A percentile compares a stretch with the other conserved stretches of the same genome.
Evolutionary conservation across 2,113 vertebrate genomes (phyloP).

Genomic region (Plestiodon gilberti): DNA sequence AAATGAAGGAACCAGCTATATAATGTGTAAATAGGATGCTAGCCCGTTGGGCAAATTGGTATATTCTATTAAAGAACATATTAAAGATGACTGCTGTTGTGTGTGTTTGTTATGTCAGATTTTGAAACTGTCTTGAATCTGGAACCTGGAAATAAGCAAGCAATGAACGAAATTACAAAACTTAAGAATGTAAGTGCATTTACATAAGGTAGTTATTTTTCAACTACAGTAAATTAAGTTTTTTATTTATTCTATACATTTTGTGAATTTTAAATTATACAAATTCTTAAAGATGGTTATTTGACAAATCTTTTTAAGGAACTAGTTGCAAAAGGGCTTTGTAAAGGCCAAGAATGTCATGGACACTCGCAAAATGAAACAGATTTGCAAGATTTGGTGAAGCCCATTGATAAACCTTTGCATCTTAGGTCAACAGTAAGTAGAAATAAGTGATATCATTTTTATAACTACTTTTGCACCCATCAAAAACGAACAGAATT

Average conservation of each 20-base stretch:
- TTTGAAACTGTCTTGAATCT: slow-evolving; percentile 90
- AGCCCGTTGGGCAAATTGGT: background rate
- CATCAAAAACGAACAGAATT: background rate
- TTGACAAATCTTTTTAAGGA: slow-evolving; percentile 75
- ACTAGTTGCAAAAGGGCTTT: slow-evolving; percentile 66
- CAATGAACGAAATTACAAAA: slow-evolving; percentile 88
- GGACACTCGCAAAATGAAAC: slow-evolving; percentile 64
- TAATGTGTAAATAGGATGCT: too few relatives aligned
- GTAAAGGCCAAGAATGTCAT: slow-evolving; percentile 54
- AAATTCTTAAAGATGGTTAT: slow-evolving; percentile 15
- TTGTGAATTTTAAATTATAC: slow-evolving; percentile 20
- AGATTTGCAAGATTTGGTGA: slow-evolving; percentile 79
- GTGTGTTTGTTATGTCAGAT: slow-evolving; percentile 75
- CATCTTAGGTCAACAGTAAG: slow-evolving; percentile 86
- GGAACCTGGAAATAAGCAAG: slow-evolving; percentile 97
- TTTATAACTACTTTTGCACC: background rate
- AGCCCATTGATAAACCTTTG: slow-evolving; percentile 79
- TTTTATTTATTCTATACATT: background rate
- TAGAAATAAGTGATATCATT: slow-evolving; percentile 21
- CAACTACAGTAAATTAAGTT: background rate
- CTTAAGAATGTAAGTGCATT: slow-evolving; percentile 81
- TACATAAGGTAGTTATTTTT: background rate
- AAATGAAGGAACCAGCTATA: too few relatives aligned
- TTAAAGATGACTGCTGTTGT: background rate
- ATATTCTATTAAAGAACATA: background rate